Conservation (phyloP, 1,140 invertebrate genomes). For the Pogonomyrmex californicus region DNA sequence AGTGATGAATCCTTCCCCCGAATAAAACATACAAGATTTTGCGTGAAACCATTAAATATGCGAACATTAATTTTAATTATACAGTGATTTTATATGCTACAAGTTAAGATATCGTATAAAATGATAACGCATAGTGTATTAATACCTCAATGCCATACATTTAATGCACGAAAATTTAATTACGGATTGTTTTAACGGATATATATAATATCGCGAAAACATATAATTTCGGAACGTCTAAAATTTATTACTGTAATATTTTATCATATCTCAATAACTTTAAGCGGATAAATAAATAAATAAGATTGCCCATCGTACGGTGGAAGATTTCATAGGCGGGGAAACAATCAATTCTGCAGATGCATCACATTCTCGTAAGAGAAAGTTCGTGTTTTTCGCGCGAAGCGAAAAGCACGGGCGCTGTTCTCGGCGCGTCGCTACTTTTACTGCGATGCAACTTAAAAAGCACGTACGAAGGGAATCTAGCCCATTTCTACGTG, state of each 20-base stretch:
- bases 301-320: neutral
- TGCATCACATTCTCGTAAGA: slow-evolving; percentile 49
- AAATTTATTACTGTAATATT: neutral
- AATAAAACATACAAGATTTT: slow-evolving; percentile 4
- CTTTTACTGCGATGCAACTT: slow-evolving; percentile 62
- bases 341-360: slow-evolving; percentile 58
- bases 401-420: slow-evolving; percentile 32
- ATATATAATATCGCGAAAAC: neutral
- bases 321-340: slow-evolving; percentile 28
- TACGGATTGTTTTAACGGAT: neutral
- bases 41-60: neutral
- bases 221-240: neutral
- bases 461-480: slow-evolving; percentile 58
- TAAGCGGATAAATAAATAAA: neutral
- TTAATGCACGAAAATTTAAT: slow-evolving; percentile 9
- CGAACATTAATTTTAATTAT: slow-evolving; percentile 1
- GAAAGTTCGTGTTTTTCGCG: slow-evolving; percentile 59
- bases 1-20: neutral
- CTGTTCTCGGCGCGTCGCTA: slow-evolving; percentile 34
- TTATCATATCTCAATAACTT: neutral
- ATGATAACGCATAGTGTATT: neutral
- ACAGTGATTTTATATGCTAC: neutral
- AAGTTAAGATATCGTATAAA: neutral
- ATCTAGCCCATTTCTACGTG: slow-evolving; percentile 60
- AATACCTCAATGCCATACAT: neutral